Base-by-base conservation (phyloP, 2,888 invertebrate genomes). In the Drosophila affinis region DNA sequence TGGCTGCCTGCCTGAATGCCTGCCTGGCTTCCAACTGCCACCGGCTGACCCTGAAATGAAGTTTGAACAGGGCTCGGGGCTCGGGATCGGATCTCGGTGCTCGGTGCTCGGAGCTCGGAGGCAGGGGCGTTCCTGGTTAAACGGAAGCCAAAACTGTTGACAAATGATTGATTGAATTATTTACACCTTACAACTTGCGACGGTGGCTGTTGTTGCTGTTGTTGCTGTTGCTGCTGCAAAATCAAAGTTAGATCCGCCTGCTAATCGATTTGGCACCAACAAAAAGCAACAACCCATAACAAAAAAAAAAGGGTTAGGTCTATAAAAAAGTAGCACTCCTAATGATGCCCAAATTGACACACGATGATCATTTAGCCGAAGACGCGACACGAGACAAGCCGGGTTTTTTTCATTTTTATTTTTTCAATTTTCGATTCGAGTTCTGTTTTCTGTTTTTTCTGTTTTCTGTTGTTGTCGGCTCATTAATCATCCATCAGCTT, bases 291-390 rank as follows among this genome's bases (percentile, higher is more conserved):
- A 63, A 24, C 5, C 18, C 27, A 6, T 45, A 62, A 24, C 24
- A 5, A 24, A 29, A 70, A 81, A 21, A 87, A 85, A 88, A 87
- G 88, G 85, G 87, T 86, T 87, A 73, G 72, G 59, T 51, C 24
- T 57, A 49, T n/a, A 48, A 55, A 62, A 59, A 58, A 32, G n/a
- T 49, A 55, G 55, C 68, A 80, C 83, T 88, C 77, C 87, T 85
- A 86, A 86, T 86, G 88, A 88, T 86, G 87, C 88, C 81, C 74
- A 88, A 87, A 86, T 84, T 87, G 88, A 87, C 88, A 84, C 74
- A 71, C 88, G 81, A 75, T 78, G 85, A 87, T 87, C 87, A 78
- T 83, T 83, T 83, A 82, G 75, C 72, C 70, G 81, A 88, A 88
- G 85, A 88, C 80, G 85, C 81, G 79, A 79, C 80, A 70, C 60